A percentile compares a stretch with the other conserved stretches of the same genome.
These are phyloP conservation scores for Paramuricea clavata DNA, from an alignment of 92 coral and sea anemone species.

Conservation along the genomic window DNA sequence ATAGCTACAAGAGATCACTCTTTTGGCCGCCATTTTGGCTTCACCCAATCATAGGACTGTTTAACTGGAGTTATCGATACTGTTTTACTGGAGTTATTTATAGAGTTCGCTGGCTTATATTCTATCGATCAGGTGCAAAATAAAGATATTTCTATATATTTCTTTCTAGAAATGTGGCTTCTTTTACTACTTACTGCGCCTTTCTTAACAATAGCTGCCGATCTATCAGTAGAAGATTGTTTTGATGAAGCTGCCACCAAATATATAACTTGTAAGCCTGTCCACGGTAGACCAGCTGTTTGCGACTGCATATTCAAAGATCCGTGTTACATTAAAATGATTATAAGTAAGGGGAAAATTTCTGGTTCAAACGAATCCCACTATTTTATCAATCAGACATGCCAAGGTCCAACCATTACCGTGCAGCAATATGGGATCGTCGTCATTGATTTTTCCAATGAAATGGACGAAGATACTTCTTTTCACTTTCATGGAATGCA, in stretches of 20 bases:
- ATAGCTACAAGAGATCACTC: too few relatives aligned
- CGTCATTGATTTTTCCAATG: slow-evolving; percentile 64
- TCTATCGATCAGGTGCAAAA: too few relatives aligned
- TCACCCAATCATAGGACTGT: too few relatives aligned
- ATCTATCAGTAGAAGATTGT: neutral
- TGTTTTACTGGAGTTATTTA: too few relatives aligned
- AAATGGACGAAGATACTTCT: slow-evolving; percentile 69
- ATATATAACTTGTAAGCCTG: neutral
- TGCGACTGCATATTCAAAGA: neutral
- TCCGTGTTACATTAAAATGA: neutral
- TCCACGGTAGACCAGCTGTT: neutral
- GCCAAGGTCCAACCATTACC: slow-evolving; percentile 6
- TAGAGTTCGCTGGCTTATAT: too few relatives aligned
- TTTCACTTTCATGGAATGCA: slow-evolving; percentile 83
- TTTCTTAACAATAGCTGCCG: neutral
- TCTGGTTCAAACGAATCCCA: too few relatives aligned
- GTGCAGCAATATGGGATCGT: slow-evolving; percentile 9
- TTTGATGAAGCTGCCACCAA: neutral
- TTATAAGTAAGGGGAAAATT: neutral
- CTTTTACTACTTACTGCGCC: neutral
- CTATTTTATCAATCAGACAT: too few relatives aligned
- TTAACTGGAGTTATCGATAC: too few relatives aligned
- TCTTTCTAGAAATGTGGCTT: neutral
- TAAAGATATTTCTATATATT: too few relatives aligned
- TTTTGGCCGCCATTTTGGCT: too few relatives aligned